Evolutionary conservation across 2,888 invertebrate species (phyloP), one percentile per base, ranked within the genome.

Genomic region (Oxytorus armatus): DNA sequence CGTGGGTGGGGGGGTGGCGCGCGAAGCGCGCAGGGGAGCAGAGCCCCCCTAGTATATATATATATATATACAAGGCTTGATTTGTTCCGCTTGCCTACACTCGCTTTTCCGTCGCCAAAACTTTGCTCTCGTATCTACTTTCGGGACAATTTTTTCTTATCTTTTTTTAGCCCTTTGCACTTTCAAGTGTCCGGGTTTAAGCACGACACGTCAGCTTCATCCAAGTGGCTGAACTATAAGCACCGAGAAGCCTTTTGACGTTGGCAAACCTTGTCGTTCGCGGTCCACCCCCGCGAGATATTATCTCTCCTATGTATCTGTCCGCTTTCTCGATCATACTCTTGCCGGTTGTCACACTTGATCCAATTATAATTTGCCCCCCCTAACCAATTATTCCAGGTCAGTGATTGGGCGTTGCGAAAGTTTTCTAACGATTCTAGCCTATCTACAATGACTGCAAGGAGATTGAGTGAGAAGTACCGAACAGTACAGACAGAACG

Each of bases 291-390:
- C 14, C 16, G 42, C 33, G 14, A 59, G 11, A 25, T 44, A 39
- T 53, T 36, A 36, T 44, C 4, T 1, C 36, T n/a, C 14, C 10
- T 44, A 49, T 47, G 18, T 39, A 11, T 36, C 47, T 18, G n/a
- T 25, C 29, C 11, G 11, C 33, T 70, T 36, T 44, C 77, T 68
- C 47, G 29, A 63, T 70, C 61, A 29, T 51, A 73, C 77, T 76
- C 66, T 70, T 70, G 75, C 51, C 76, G 76, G 84, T 84, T 85
- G 84, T 85, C 87, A 85, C 85, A 86, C 86, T 84, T 86, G 81
- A 89, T 89, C 86, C 89, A 89, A 89, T 90, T 89, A 89, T 86
- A 88, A 86, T 88, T 86, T 86, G 86, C 84, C 85, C 84, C 84
- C 83, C 85, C 79, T 77, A 81, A 78, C 85, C 87, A 86, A 90